Evolutionary conservation across 2,888 invertebrate genomes (phyloP).

Genomic region (Rhaphigaster nebulosa): DNA sequence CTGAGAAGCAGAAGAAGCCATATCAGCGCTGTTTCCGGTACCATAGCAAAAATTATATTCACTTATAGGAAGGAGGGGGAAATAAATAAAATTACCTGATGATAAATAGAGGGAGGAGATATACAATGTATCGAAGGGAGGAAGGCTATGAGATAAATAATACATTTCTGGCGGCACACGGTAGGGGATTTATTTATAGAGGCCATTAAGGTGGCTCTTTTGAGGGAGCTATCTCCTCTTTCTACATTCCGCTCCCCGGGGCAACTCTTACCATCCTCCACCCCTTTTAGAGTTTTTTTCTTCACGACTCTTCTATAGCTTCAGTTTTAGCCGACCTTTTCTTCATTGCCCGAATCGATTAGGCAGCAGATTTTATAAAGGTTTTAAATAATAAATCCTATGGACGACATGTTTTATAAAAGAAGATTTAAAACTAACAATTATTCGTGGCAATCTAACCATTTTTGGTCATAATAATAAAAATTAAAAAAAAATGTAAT

Average conservation of each 20-base stretch:
- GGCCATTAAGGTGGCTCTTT: conserved; percentile 42
- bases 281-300: conserved; percentile 20
- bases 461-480: too few species aligned
- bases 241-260: conserved; percentile 43
- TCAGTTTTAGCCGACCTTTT: conserved; percentile 19
- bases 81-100: conserved; percentile 37
- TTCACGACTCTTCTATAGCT: conserved; percentile 34
- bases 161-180: conserved; percentile 34
- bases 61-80: conserved; percentile 17
- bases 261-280: conserved; percentile 37
- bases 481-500: too few species aligned
- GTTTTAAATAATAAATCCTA: not conserved
- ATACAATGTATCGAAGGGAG: conserved; percentile 32
- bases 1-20: not conserved
- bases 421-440: too few species aligned
- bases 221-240: conserved; percentile 20
- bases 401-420: not conserved
- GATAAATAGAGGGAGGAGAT: conserved; percentile 18
- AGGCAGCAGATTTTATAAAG: not conserved
- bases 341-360: conserved; percentile 1
- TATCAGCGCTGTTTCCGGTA: not conserved
- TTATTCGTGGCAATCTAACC: too few species aligned
- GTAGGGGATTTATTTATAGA: conserved; percentile 55
- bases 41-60: conserved; percentile 22
- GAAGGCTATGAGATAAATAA: conserved; percentile 41